phyloP scores from a whole-genome alignment of 1,140 invertebrate species.

The Cydia fagiglandana region DNA sequence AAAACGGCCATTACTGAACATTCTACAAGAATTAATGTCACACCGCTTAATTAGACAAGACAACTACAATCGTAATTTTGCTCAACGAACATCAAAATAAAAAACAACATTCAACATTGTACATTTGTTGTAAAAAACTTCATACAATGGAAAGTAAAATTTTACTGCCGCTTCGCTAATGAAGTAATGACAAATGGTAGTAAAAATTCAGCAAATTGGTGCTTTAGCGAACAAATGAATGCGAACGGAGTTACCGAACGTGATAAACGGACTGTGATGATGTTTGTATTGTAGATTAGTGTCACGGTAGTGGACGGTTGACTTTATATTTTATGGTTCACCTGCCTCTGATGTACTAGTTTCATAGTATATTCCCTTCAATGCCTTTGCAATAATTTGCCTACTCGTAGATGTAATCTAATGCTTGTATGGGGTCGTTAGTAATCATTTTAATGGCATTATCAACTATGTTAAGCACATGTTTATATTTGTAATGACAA shows the following conservation, averaged over 20 bases:
- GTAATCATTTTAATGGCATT: conserved; percentile 20
- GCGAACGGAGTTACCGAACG: conserved; percentile 50
- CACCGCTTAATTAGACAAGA: conserved; percentile 27
- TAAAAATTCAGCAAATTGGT: conserved; percentile 64
- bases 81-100: conserved; percentile 20
- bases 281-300: conserved; percentile 51
- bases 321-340: conserved; percentile 34
- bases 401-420: conserved; percentile 18
- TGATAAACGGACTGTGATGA: conserved; percentile 52
- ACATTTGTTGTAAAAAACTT: not conserved
- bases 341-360: conserved; percentile 31
- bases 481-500: conserved; percentile 26
- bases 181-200: conserved; percentile 64
- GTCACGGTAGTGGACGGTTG: conserved; percentile 40
- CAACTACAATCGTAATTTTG: conserved; percentile 24
- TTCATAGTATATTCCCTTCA: conserved; percentile 17
- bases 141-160: conserved; percentile 35
- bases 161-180: conserved; percentile 28
- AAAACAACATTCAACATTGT: conserved; percentile 37
- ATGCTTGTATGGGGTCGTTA: conserved; percentile 1
- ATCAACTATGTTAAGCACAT: conserved; percentile 26
- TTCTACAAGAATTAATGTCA: conserved; percentile 23
- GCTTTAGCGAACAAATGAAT: conserved; percentile 63
- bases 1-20: not conserved
- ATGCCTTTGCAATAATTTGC: conserved; percentile 28